phyloP scores from a whole-genome alignment of 2,888 invertebrate species.

The Diaphora mendica region DNA sequence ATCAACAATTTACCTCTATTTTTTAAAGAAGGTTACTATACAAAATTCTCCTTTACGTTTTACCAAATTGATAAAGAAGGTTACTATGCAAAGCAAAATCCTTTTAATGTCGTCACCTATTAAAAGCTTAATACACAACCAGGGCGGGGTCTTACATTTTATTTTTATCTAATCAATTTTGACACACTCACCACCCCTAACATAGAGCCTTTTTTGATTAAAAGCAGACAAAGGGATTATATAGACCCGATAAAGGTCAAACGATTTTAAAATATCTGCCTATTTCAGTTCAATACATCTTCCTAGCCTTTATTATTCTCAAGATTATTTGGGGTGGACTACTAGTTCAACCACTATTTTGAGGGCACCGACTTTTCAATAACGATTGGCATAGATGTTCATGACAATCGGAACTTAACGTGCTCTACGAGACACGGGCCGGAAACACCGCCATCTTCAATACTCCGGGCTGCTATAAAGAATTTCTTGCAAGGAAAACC shows the following conservation, averaged over 20 bases:
- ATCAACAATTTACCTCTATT: background rate
- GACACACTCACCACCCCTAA: background rate
- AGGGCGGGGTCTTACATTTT: background rate
- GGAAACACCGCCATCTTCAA: no score
- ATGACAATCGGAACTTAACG: no score
- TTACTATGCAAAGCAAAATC: background rate
- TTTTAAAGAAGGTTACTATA: background rate
- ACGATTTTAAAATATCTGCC: background rate
- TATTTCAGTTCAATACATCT: no score
- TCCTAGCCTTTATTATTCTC: no score
- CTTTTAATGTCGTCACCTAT: background rate
- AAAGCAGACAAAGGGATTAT: background rate
- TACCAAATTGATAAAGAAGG: background rate
- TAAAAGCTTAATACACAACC: background rate
- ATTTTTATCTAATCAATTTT: background rate
- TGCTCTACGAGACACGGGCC: no score
- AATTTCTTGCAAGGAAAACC: no score
- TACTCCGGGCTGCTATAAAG: no score
- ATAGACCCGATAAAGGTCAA: background rate
- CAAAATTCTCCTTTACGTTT: background rate
- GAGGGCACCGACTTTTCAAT: no score
- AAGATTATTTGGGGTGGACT: no score
- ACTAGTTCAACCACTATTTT: no score
- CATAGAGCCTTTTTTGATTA: background rate
- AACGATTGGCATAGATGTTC: no score